Evolutionary conservation across 2,888 invertebrate genomes (phyloP), one percentile per base, ranked within the genome.

Genomic region (Himalopsyche japonica): DNA sequence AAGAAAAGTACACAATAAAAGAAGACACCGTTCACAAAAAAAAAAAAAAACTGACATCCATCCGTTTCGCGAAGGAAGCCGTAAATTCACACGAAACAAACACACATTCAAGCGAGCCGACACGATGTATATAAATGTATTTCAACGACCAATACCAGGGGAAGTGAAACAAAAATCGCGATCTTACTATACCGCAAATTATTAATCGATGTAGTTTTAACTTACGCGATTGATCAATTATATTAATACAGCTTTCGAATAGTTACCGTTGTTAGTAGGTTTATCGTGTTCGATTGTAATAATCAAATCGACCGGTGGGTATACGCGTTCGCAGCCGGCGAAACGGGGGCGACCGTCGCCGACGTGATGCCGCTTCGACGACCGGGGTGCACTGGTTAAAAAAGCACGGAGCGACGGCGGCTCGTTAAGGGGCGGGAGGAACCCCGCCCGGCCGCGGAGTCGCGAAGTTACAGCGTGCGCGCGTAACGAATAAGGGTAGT

Each of bases 371-470:
- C 70, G 70, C 20, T 27, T 30, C 30, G 27, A 12, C 70, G 70
- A 30, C 70, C 70, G 70, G 70, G 70, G 70, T 70, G 70, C 70
- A 70, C 70, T 70, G 70, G 70, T 70, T 70, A 70, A 70, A 30
- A 70, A 70, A 12, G 70, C 70, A 70, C 84, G 82, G 83, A 81
- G 85, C 82, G 83, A 82, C 85, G 48, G 82, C 24, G 77, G 84
- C 77, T 43, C 37, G 77, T 37, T 34, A 84, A 81, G 81, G 80
- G 80, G 47, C 76, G 79, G 70, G 24, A 70, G 79, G 83, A 87
- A 84, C 87, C 87, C 89, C 90, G 90, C 89, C 89, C 89, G 86
- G 86, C 87, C 82, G 57, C 57, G 8, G 70, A 34, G 76, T 70
- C 79, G 18, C 18, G 48, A 37, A 30, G 43, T 27, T 82, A 80